Evolutionary conservation across 2,888 invertebrate species (phyloP), one percentile per base, ranked within the genome.

Genomic region (Leptopilina drosophilae): DNA sequence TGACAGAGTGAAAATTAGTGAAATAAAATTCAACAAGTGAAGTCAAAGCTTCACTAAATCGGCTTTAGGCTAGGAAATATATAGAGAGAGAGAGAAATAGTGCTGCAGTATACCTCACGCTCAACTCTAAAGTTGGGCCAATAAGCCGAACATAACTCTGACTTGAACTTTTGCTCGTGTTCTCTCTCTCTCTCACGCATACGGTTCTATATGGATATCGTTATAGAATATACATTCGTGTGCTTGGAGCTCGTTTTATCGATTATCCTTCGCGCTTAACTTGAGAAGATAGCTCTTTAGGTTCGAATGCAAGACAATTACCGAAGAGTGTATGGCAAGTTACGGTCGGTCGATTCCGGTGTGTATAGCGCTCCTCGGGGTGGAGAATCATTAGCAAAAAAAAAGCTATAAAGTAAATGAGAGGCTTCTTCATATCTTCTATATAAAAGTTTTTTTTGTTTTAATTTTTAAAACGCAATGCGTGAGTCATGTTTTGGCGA

Each of bases 101-200:
- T 42, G 42, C 8, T 8, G 42, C 1, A 8, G 5, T 42, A 7
- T 42, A 42, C 42, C 26, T 33, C 33, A 20, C 69, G 46, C 67
- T 67, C 9, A 12, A 53, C 20, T 69, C 20, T 46, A 69, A 26
- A 53, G 69, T 49, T 49, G 49, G 69, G 20, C 69, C 20, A 69
- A 69, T 69, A 69, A 53, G 26, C 69, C 14, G 69, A 62, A 53
- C 49, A 69, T 69, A 40, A 40, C 33, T 64, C 26, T 69, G 49
- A 49, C 53, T 69, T 20, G 15, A 49, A 53, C 53, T 69, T 26
- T 69, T 20, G 20, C 49, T 69, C 53, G 53, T 26, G 20, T n/a
- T 12, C 11, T 49, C 49, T 46, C 46, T 46, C 46, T 46, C 46
- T 46, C 46, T 46, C 9, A 53, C 14, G 20, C 20, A 42, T 7